A percentile compares a stretch with the other conserved stretches of the same genome.
Conservation (phyloP, 2,113 vertebrate genomes). For the Ciconia boyciana region DNA sequence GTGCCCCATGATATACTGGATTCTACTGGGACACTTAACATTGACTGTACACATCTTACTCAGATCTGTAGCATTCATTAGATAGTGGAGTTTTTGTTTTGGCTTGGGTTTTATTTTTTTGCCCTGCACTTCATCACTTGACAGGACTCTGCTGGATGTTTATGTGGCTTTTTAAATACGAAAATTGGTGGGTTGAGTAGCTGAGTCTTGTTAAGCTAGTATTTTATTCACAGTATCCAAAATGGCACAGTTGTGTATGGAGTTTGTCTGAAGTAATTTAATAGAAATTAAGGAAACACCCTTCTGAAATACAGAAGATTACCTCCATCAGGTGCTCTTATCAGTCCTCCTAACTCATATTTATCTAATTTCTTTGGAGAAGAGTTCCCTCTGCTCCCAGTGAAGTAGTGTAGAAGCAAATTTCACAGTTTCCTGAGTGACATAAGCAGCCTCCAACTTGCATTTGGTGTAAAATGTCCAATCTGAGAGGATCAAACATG, state of each 20-base stretch:
- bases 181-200: conserved; percentile 10
- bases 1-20: neutral
- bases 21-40: neutral
- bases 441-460: neutral
- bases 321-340: neutral
- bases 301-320: neutral
- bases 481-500: neutral
- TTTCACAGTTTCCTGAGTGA: neutral
- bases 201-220: neutral
- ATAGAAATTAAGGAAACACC: neutral
- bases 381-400: neutral
- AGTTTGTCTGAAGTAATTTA: neutral
- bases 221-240: neutral
- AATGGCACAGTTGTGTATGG: neutral
- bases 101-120: neutral
- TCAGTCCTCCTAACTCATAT: neutral
- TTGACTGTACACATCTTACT: neutral
- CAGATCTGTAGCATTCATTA: neutral
- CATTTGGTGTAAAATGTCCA: neutral
- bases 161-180: conserved; percentile 8
- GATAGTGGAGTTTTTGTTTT: neutral
- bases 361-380: neutral
- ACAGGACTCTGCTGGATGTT: neutral
- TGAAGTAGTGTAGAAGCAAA: neutral
- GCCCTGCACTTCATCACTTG: neutral